A percentile compares a stretch with the other conserved stretches of the same genome.
Conservation (phyloP, 2,888 invertebrate genomes). For the Bellardia bayeri region DNA sequence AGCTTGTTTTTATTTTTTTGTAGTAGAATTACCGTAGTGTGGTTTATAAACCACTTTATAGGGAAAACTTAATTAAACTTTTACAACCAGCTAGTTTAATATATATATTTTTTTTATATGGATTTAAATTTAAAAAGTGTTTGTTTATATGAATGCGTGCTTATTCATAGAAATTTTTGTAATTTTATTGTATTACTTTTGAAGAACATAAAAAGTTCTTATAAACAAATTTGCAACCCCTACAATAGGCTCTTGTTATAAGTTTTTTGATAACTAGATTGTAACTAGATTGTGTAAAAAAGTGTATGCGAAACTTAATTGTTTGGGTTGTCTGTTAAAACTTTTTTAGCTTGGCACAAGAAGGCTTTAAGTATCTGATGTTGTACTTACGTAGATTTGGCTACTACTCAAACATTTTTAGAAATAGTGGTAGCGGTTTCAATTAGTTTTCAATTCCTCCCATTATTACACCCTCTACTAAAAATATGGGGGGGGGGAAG, state of each 20-base stretch:
- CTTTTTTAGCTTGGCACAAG: too few species aligned
- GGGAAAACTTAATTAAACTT: constrained; percentile 29
- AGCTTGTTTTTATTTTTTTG: neutral
- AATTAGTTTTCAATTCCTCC: too few species aligned
- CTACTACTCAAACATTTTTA: too few species aligned
- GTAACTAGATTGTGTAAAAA: too few species aligned
- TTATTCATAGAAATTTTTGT: neutral
- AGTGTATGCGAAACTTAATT: too few species aligned
- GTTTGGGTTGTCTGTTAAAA: too few species aligned
- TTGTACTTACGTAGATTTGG: neutral
- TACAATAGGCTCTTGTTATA: too few species aligned
- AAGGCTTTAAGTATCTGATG: neutral
- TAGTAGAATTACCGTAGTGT: neutral
- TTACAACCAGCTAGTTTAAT: neutral
- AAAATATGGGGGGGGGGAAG: too few species aligned
- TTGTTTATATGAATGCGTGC: neutral
- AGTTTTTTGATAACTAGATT: too few species aligned
- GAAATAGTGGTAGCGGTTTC: too few species aligned
- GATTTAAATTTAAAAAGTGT: neutral
- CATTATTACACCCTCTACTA: too few species aligned
- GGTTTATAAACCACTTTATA: constrained; percentile 8
- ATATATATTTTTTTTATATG: neutral
- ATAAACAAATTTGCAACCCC: neutral
- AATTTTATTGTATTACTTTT: neutral
- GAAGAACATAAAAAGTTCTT: neutral